Conservation (phyloP, 1,140 invertebrate species). For the Drosophila sechellia region DNA sequence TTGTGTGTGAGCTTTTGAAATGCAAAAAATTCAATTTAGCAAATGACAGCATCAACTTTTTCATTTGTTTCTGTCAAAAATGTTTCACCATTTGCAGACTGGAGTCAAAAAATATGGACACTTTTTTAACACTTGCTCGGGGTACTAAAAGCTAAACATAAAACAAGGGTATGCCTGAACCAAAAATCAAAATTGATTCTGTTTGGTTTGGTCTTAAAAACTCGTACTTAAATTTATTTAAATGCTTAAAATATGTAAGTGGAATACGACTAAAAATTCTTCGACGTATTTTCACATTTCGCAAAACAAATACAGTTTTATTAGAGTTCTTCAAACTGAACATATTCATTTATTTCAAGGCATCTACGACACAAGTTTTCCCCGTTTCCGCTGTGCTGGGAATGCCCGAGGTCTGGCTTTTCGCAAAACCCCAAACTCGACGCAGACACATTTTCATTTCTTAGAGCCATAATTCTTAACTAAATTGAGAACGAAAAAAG, state of each 20-base stretch:
- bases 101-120: slow-evolving; percentile 11
- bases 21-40: slow-evolving; percentile 64
- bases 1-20: slow-evolving; percentile 17
- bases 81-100: slow-evolving; percentile 12
- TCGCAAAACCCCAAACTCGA: slow-evolving; percentile 32
- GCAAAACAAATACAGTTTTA: slow-evolving; percentile 26
- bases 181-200: not conserved
- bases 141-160: not conserved
- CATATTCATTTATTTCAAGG: slow-evolving; percentile 25
- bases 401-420: slow-evolving; percentile 40
- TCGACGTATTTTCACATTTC: slow-evolving; percentile 1
- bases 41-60: slow-evolving; percentile 72
- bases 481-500: slow-evolving; percentile 56
- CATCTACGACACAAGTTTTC: slow-evolving; percentile 43
- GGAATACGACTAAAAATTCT: not conserved
- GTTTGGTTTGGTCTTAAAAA: too few relatives aligned
- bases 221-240: not conserved
- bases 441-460: slow-evolving; percentile 70
- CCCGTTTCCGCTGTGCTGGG: slow-evolving; percentile 34
- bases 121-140: slow-evolving; percentile 19
- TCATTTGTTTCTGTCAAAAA: slow-evolving; percentile 71
- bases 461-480: slow-evolving; percentile 69
- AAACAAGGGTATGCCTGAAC: slow-evolving; percentile 11
- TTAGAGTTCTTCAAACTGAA: slow-evolving; percentile 42
- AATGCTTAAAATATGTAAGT: not conserved